Evolutionary conservation across 2,888 invertebrate species (phyloP).

Genomic region (Rhaphigaster nebulosa): DNA sequence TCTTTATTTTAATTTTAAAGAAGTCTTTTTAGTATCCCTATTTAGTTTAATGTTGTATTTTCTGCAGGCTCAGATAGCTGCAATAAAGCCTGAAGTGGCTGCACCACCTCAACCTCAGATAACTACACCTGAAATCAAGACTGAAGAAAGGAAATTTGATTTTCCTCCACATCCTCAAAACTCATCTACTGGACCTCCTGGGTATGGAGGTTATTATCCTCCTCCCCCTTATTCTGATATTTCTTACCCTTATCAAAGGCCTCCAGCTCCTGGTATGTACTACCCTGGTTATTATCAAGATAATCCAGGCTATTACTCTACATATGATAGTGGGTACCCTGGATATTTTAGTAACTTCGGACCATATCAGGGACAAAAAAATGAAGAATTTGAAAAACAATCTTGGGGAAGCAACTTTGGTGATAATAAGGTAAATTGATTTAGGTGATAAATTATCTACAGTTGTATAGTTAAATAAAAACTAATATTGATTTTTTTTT

Average conservation of each 20-base stretch:
- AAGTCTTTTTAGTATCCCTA: neutral
- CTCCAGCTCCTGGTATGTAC: conserved; percentile 55
- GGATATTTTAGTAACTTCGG: conserved; percentile 44
- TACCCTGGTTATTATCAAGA: conserved; percentile 56
- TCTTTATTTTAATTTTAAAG: neutral
- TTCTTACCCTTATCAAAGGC: conserved; percentile 41
- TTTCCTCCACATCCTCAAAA: conserved; percentile 1
- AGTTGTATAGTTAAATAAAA: neutral
- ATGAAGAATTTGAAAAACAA: conserved; percentile 50
- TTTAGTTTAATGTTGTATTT: neutral
- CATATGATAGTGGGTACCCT: conserved; percentile 47
- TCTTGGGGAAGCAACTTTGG: conserved; percentile 24
- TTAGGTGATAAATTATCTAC: neutral
- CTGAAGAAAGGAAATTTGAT: conserved; percentile 52
- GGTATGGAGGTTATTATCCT: neutral
- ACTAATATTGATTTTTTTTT: neutral
- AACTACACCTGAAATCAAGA: conserved; percentile 47
- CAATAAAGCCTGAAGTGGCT: conserved; percentile 72
- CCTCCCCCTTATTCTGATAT: conserved; percentile 47
- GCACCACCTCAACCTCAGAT: conserved; percentile 68
- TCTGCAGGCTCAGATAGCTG: conserved; percentile 56
- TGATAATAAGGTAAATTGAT: neutral
- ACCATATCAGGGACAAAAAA: conserved; percentile 26
- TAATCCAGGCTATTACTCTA: neutral
- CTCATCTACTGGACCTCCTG: neutral